These are phyloP conservation scores for Nomada flava DNA, from an alignment of 2,888 invertebrate species.

Conservation along the genomic window DNA sequence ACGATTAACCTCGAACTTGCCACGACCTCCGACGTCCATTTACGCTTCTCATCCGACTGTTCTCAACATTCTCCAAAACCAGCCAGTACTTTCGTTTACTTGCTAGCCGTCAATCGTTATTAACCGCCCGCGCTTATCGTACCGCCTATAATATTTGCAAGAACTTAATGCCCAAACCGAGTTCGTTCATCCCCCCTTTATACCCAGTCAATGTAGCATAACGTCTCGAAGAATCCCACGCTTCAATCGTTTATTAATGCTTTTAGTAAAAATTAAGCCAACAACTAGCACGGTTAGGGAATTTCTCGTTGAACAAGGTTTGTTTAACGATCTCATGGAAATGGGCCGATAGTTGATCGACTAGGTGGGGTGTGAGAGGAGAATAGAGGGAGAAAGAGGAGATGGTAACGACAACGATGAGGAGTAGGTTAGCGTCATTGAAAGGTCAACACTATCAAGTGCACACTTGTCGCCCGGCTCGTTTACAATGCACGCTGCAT, in stretches of 20 bases:
- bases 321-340: constrained; percentile 45
- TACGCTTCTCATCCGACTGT: constrained; percentile 40
- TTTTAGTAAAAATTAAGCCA: too few species aligned
- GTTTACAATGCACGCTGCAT: constrained; percentile 81
- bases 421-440: constrained; percentile 73
- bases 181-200: too few species aligned
- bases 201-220: background rate
- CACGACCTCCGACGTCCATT: constrained; percentile 63
- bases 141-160: background rate
- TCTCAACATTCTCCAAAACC: constrained; percentile 45
- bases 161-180: background rate
- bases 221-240: too few species aligned
- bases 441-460: constrained; percentile 77
- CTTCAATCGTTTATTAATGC: too few species aligned
- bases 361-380: constrained; percentile 31
- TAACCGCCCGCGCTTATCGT: background rate
- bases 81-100: constrained; percentile 28
- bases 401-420: constrained; percentile 59
- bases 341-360: constrained; percentile 34
- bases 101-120: constrained; percentile 13
- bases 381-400: constrained; percentile 36
- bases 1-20: constrained; percentile 74
- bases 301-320: background rate
- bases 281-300: background rate
- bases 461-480: constrained; percentile 78